Evolutionary conservation across 2,888 invertebrate species (phyloP), one percentile per base, ranked within the genome.

Genomic region (Hypomecis punctinalis): DNA sequence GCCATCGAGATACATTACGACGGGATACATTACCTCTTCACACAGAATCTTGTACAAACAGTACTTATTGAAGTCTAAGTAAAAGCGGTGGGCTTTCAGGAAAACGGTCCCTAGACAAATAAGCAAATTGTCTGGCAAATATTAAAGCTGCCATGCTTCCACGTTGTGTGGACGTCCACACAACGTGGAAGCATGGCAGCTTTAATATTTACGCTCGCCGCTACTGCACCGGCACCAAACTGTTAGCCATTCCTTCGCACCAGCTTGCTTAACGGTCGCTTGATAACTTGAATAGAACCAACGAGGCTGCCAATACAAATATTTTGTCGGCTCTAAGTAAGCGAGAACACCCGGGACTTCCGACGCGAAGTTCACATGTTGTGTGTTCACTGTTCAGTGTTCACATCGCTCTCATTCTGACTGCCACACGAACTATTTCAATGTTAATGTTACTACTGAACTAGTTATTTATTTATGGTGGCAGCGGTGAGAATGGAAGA

Each of bases 51-150:
- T 54, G 42, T 48, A 78, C 81, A 79, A 83, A 86, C 83, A 79
- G 78, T 68, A 69, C 74, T 73, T 77, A 78, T 78, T 77, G 78
- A 76, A 68, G 75, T 80, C 76, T 77, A 67, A 73, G 82, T 83
- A 83, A 84, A 83, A 81, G 78, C 80, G 74, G 76, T 74, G 75
- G 72, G 73, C 77, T 82, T 84, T 80, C 83, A 81, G 81, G 84
- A 82, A 86, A 91, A 84, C 85, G 77, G 83, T 85, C 90, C 88
- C 91, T 90, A 85, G 82, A 73, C 83, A 90, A 91, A 91, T 82
- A 87, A 76, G 86, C 83, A 90, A 88, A 91, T 92, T 90, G 90
- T 86, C 81, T 82, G 80, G 79, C 84, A 92, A 92, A 92, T 86
- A 92, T 83, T 82, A 83, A 83, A 65, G 83, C 78, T 76, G 80